These are phyloP conservation scores for Mesorhabditis spiculigera DNA, from an alignment of 2,888 invertebrate species.

Conservation along the genomic window DNA sequence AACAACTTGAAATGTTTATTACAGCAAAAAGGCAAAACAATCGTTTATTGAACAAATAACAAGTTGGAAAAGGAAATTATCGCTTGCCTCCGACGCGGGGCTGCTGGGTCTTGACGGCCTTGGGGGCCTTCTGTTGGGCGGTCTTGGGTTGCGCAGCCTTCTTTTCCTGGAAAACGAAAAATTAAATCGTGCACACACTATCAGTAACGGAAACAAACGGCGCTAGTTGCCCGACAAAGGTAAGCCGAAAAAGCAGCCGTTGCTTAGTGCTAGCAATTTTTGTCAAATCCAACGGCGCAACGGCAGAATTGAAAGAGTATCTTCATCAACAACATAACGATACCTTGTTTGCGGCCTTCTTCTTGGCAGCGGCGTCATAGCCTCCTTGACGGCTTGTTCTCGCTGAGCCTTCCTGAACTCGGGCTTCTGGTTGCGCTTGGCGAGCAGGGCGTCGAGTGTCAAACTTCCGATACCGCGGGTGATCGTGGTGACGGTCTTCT, in stretches of 20 bases:
- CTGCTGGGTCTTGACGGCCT: conserved; percentile 81
- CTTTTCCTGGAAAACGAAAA: conserved; percentile 60
- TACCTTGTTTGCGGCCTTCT: conserved; percentile 47
- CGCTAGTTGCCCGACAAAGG: too few relatives aligned
- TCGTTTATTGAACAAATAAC: conserved; percentile 1
- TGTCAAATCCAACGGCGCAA: not conserved
- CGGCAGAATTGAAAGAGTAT: not conserved
- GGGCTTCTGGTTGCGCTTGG: conserved; percentile 84
- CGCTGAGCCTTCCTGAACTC: conserved; percentile 96
- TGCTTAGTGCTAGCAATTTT: too few relatives aligned
- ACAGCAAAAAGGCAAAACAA: conserved; percentile 10
- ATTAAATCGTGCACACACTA: too few relatives aligned
- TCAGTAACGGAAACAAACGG: too few relatives aligned
- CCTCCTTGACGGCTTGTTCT: conserved; percentile 87
- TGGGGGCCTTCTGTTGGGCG: conserved; percentile 81
- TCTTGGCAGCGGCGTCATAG: conserved; percentile 55
- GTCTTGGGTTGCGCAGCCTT: conserved; percentile 65
- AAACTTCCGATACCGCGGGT: conserved; percentile 97
- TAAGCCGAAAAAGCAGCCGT: too few relatives aligned
- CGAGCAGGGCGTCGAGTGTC: conserved; percentile 92
- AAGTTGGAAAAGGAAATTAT: conserved; percentile 66
- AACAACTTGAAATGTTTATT: not conserved
- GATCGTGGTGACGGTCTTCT: conserved; percentile 62
- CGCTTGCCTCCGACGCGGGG: conserved; percentile 96
- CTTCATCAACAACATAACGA: conserved; percentile 9